A percentile compares a stretch with the other conserved stretches of the same genome.
Conservation (phyloP, 2,113 vertebrate species). For the Chlamydotis undulata region DNA sequence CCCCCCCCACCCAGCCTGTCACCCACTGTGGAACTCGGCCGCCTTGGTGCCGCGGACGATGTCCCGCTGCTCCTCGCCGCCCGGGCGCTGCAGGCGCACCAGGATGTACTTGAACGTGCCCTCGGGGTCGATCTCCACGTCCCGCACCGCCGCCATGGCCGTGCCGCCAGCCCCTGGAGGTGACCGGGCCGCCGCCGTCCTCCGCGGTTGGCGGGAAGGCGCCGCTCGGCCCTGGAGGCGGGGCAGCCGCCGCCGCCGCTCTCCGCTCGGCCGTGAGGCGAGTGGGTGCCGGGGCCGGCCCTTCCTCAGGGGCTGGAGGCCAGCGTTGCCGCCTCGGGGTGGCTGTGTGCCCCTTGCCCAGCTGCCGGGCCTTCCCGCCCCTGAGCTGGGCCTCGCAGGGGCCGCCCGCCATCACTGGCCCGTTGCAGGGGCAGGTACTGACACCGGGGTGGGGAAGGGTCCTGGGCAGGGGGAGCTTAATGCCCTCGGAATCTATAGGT, state of each 20-base stretch:
- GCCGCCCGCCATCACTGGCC: accelerated
- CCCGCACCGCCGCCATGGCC: slow-evolving; percentile 69
- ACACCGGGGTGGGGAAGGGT: accelerated
- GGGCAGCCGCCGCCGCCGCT: neutral
- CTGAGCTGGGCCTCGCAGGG: no score
- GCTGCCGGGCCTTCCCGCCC: neutral
- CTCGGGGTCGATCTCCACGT: slow-evolving; percentile 83
- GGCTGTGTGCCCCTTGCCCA: accelerated
- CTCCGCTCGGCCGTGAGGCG: no score
- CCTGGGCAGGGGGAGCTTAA: no score
- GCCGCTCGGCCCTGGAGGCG: neutral
- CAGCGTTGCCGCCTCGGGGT: no score
- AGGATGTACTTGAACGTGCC: slow-evolving; percentile 90
- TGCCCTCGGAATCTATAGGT: accelerated
- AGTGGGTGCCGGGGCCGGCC: no score
- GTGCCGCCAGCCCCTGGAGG: neutral
- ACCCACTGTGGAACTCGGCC: slow-evolving; percentile 91
- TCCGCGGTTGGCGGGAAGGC: neutral
- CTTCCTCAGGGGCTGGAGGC: no score
- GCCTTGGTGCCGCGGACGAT: slow-evolving; percentile 86
- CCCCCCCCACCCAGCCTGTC: neutral
- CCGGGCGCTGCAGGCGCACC: slow-evolving; percentile 80
- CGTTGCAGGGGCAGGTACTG: accelerated
- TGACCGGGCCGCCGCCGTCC: neutral
- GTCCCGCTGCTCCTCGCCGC: slow-evolving; percentile 73